A percentile compares a stretch with the other conserved stretches of the same genome.
Conservation (phyloP, 37 sponge, comb jelly and placozoan genomes). For the Chondrilla cf. caribensis region DNA sequence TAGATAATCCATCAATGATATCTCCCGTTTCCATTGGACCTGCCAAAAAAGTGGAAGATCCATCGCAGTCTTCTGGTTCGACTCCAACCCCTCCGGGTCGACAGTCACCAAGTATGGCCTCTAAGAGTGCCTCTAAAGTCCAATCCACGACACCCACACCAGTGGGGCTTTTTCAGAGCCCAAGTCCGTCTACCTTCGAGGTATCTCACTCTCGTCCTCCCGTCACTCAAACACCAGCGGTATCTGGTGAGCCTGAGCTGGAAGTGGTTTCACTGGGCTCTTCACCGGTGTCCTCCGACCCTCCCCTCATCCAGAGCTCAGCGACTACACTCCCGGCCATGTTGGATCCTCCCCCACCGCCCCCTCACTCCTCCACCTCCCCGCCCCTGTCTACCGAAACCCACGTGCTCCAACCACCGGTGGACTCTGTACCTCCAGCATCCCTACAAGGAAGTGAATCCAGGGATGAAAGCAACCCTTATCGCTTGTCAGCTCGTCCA, state of each 20-base stretch:
- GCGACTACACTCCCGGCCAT: background rate
- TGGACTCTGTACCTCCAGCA: background rate
- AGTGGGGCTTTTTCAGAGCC: background rate
- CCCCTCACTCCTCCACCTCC: background rate
- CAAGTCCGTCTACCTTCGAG: background rate
- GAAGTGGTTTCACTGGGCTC: background rate
- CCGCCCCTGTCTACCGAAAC: background rate
- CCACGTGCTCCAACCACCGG: background rate
- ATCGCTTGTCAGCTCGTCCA: background rate
- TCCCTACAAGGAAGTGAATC: background rate
- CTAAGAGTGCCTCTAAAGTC: too few species aligned
- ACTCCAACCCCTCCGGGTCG: background rate
- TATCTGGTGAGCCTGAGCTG: background rate
- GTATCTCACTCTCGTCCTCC: background rate
- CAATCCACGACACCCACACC: too few species aligned
- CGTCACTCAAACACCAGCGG: background rate
- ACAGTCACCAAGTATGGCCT: too few species aligned
- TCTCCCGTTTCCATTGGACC: constrained; percentile 11
- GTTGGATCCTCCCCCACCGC: background rate
- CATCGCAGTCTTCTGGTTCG: background rate
- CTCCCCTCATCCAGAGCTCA: background rate
- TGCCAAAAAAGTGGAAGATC: background rate
- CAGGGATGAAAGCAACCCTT: background rate
- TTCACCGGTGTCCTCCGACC: background rate
- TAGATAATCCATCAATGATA: background rate